Conservation (phyloP, 2,113 vertebrate species). For the Genyomyrus donnyi region DNA sequence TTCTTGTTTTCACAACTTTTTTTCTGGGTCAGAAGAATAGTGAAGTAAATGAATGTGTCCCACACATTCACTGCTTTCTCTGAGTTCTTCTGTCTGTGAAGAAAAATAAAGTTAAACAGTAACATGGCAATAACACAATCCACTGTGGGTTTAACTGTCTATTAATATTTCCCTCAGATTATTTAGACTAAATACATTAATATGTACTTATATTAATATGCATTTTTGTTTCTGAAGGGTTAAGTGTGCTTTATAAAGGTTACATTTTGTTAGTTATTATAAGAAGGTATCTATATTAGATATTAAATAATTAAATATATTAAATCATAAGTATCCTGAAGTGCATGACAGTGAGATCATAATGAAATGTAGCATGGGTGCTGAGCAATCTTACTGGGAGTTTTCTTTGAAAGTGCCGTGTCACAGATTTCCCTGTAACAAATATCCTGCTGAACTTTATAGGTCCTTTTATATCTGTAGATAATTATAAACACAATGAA, state of each 20-base stretch:
- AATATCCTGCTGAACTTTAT: conserved; percentile 62
- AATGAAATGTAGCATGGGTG: not conserved
- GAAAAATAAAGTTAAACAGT: conserved; percentile 15
- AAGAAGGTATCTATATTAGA: not conserved
- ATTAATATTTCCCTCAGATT: not conserved
- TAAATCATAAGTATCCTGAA: not conserved
- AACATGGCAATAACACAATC: not conserved
- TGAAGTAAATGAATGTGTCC: not conserved
- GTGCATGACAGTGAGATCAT: not conserved
- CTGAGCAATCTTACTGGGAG: conserved; percentile 59
- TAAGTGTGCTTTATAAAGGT: not conserved
- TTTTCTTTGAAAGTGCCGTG: conserved; percentile 35
- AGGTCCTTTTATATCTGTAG: conserved; percentile 61
- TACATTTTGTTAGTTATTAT: not conserved
- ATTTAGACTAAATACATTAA: not conserved
- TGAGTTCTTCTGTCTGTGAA: conserved; percentile 55
- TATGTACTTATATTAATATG: not conserved
- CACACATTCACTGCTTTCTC: conserved; percentile 55
- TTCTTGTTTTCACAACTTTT: not conserved
- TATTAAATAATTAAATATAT: not conserved
- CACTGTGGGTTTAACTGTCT: not conserved
- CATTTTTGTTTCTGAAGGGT: not conserved
- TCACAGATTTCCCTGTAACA: conserved; percentile 70
- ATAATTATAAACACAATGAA: not conserved
- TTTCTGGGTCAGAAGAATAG: not conserved